Conservation (phyloP, 2,797 vertebrate species). For the Loris lydekkerianus region DNA sequence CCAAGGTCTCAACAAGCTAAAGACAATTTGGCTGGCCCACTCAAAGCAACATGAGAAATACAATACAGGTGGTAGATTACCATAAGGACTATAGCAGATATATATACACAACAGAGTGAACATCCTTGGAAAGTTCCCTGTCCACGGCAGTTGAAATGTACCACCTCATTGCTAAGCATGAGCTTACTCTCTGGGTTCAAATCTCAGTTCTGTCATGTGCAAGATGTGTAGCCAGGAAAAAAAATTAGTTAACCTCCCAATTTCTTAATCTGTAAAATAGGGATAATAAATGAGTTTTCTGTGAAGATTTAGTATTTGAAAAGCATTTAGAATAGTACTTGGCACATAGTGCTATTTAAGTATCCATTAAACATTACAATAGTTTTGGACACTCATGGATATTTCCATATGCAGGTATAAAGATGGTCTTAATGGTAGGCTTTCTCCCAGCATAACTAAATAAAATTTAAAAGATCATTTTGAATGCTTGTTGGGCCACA, state of each 20-base stretch:
- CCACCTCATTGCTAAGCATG: not conserved
- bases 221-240: not conserved
- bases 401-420: constrained; percentile 19
- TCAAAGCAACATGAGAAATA: not conserved
- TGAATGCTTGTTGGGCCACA: too few species aligned
- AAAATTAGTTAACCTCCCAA: not conserved
- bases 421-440: not conserved
- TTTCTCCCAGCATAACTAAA: not conserved
- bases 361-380: constrained; percentile 20
- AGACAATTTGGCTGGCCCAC: constrained; percentile 31
- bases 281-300: not conserved
- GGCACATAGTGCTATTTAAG: not conserved
- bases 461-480: not conserved
- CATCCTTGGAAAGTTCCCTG: not conserved
- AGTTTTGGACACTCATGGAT: not conserved
- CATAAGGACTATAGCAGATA: not conserved
- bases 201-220: not conserved
- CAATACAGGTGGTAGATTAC: not conserved
- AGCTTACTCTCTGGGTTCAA: not conserved
- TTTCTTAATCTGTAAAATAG: constrained; percentile 39
- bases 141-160: not conserved
- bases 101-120: not conserved
- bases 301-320: constrained; percentile 3
- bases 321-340: constrained; percentile 15
- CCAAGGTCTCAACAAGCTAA: not conserved